Base-by-base conservation (phyloP, 2,797 vertebrate genomes). In the Gephyroberyx darwinii region DNA sequence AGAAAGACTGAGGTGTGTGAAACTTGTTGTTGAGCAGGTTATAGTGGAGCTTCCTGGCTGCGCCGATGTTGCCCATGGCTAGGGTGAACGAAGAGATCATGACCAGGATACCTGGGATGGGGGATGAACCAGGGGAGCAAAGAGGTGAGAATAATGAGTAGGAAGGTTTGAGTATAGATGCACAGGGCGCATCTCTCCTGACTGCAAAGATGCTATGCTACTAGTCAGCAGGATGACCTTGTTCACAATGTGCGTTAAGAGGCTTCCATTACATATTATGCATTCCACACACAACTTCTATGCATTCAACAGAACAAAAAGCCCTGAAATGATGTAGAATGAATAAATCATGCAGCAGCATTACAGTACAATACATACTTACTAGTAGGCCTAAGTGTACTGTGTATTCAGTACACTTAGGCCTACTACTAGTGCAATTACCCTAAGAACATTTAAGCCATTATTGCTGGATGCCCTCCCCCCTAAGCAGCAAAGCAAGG, bases 1-100 rank as follows among this genome's bases (percentile, higher is more conserved):
- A 99, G 91, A 99, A 99, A 81, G 96, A 95, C 94, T 98, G 96
- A 0, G 97, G 97, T 0, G 94, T 96, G 83, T 87, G 96, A 55
- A 99, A 92, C 83, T 97, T 97, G 93, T 99, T 99, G 88, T 90
- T 75, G 84, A 99, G 94, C 76, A 99, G 93, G 0, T 82, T 86
- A 26, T 70, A 9, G 13, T 99, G 98, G 37, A 99, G 94, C 5
- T 89, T 90, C 63, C 84, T 86, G 1, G 96, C 95, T 0, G 97
- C 98, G 0, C 89, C 92, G 62, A 98, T 94, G 74, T 95, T 94
- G 16, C 96, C 96, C 91, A 96, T 77, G 17, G 94, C 94, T 90
- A 99, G 90, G 6, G 94, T 95, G 89, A 96, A 94, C 71, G 96
- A 95, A 20, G 92, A 95, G 65, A 94, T 75, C 92, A 97, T 92